Percentiles rank a stretch among this genome's conserved stretches.
Conservation (phyloP, 1,140 invertebrate species). For the Diabrotica virgifera region DNA sequence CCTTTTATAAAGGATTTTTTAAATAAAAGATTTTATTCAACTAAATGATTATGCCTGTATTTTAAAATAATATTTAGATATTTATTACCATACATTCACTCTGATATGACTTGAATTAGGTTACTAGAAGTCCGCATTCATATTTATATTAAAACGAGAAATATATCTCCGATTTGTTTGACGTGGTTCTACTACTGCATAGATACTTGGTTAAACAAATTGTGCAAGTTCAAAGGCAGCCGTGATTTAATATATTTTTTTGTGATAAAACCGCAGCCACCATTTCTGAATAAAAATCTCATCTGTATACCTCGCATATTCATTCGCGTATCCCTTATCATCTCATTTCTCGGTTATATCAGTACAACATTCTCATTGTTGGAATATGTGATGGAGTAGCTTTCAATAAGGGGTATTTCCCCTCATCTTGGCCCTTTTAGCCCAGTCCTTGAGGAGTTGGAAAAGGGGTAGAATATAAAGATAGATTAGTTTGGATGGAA, state of each 20-base stretch:
- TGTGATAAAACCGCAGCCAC: not conserved
- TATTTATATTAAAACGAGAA: too few relatives aligned
- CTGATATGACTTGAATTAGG: too few relatives aligned
- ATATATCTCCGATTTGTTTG: too few relatives aligned
- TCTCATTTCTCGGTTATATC: constrained; percentile 1
- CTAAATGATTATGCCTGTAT: too few relatives aligned
- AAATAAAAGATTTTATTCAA: too few relatives aligned
- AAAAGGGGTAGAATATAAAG: too few relatives aligned
- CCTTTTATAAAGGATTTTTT: too few relatives aligned
- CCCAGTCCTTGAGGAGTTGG: not conserved
- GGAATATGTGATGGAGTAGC: not conserved
- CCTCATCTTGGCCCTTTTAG: not conserved
- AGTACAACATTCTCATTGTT: not conserved
- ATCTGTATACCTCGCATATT: not conserved
- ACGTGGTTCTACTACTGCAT: too few relatives aligned
- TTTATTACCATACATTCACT: too few relatives aligned
- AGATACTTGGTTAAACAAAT: not conserved
- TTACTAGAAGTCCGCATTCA: too few relatives aligned
- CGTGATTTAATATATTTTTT: not conserved
- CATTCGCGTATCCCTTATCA: constrained; percentile 1
- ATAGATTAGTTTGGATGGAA: too few relatives aligned
- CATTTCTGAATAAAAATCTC: constrained; percentile 1
- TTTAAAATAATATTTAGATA: too few relatives aligned
- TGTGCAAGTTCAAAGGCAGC: not conserved
- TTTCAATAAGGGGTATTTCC: not conserved